Base-by-base conservation (phyloP, 92 coral and sea anemone genomes). In the Scolanthus callimorphus region DNA sequence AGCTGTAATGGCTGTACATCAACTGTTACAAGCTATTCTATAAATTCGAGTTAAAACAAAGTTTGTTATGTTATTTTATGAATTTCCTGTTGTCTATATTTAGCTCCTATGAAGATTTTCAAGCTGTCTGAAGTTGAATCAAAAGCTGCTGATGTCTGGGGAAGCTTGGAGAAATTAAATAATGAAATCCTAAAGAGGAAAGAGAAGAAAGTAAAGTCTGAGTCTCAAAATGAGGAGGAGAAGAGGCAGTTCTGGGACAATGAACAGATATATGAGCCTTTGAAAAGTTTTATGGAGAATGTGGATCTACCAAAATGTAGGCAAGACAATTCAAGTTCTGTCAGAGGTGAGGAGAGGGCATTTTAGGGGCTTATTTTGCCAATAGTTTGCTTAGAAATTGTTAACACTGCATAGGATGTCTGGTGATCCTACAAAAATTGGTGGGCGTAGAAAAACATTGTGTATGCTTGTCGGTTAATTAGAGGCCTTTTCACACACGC, bases 91-190 rank as follows among this genome's bases (percentile, higher is more conserved):
- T 49, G 20, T 3, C 22, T 3, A 54, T 46, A 48, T 10, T 48
- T 49, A 89, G 97, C 83, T 51, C 85, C 91, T 23, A 84, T 89
- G 97, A 89, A 89, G 39, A 37, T 89, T 23, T 89, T 84, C 52
- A 77, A 80, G 21, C 13, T 63, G 46, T 65, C 92, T 28, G 87
- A 63, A 9, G 71, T 89, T 11, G 74, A 89, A 54, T 59, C 63
- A 20, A 55, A 62, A 50, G 88, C 97, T 2, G 46, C 84, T 55
- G 63, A 55, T 24, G 83, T 83, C 60, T 85, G 90, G 86, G 72
- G 81, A 31, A 84, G 91, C 27, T 27, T 71, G 61, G 88, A 89
- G 25, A 62, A 75, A 21, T 71, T 89, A 49, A 72, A 75, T 31
- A 56, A 57, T 23, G 90, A 89, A 39, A 81, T 56, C 31, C 76